A percentile compares a stretch with the other conserved stretches of the same genome.
These are phyloP conservation scores for Sminthurides aquaticus DNA, from an alignment of 2,888 invertebrate genomes.

Conservation along the genomic window DNA sequence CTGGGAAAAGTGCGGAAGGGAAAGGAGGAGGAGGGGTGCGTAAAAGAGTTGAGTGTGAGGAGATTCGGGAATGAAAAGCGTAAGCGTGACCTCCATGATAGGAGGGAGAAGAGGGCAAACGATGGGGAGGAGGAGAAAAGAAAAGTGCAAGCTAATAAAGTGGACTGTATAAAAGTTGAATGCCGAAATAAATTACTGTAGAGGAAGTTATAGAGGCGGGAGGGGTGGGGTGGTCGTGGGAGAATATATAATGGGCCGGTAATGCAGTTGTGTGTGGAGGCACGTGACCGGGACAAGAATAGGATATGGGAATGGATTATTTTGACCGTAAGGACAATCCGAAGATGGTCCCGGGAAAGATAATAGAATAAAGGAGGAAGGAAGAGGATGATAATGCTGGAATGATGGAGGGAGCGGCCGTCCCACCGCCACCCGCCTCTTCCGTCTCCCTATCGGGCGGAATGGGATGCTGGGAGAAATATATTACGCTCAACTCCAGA, in stretches of 20 bases:
- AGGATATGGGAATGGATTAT: conserved; percentile 17
- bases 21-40: no score
- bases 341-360: conserved; percentile 3
- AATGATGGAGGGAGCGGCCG: background rate
- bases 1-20: no score
- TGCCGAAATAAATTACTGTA: background rate
- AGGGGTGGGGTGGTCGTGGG: background rate
- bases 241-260: background rate
- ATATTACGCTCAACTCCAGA: background rate
- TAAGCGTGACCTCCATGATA: background rate
- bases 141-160: conserved; percentile 3
- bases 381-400: conserved; percentile 8
- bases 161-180: background rate
- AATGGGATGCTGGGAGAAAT: no score
- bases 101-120: background rate
- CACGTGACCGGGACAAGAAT: conserved; percentile 11
- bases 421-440: no score
- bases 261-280: conserved; percentile 1
- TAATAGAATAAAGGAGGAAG: conserved; percentile 8
- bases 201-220: conserved; percentile 2
- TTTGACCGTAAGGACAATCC: conserved; percentile 8
- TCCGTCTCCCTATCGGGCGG: no score
- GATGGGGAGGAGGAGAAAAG: conserved; percentile 4
- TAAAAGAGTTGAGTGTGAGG: background rate
- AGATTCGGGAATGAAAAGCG: background rate